Evolutionary conservation across 1,140 invertebrate species (phyloP), one percentile per base, ranked within the genome.

Genomic region (Macrotrachela quadricornifera): DNA sequence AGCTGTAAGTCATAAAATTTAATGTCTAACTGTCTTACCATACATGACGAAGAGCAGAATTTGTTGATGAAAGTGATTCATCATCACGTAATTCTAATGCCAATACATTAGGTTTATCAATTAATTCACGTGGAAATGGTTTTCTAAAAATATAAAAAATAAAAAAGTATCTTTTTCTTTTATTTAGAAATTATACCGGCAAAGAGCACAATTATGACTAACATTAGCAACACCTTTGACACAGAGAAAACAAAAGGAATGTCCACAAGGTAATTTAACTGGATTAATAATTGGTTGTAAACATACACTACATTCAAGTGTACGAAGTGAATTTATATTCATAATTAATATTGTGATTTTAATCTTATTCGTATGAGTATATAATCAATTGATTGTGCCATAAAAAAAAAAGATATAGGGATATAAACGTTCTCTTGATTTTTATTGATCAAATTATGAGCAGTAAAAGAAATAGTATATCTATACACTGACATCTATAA

Each of bases 181-280:
- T 10, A 58, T 42, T 16, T 65, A 63, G 12, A 71, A 67, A 41
- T 67, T 64, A 50, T 64, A 60, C 15, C 72, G 60, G 57, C 72
- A 74, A 43, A 73, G 62, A 14, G 72, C 69, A 65, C 72, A 74
- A 59, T 77, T 76, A 65, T 80, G 80, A 61, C 78, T 83, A 63
- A 82, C 81, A 62, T 81, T 80, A 9, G 83, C 82, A 15, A 85
- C 80, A 18, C 87, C 87, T 75, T 95, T 95, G 1, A 91, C 79
- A 67, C 90, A 95, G 11, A 95, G 72, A 65, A 85, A 95, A 70
- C 88, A 95, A 67, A 94, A 95, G 46, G 91, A 79, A 66, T 95
- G 88, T n/a, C 77, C 78, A 70, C 87, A 94, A 1, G 86, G 86
- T 36, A 94, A 71, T 64, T 81, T 63, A 1, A 76, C 81, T 50